Base-by-base conservation (phyloP, 2,797 vertebrate species). In the Melanotaenia trifasciata region DNA sequence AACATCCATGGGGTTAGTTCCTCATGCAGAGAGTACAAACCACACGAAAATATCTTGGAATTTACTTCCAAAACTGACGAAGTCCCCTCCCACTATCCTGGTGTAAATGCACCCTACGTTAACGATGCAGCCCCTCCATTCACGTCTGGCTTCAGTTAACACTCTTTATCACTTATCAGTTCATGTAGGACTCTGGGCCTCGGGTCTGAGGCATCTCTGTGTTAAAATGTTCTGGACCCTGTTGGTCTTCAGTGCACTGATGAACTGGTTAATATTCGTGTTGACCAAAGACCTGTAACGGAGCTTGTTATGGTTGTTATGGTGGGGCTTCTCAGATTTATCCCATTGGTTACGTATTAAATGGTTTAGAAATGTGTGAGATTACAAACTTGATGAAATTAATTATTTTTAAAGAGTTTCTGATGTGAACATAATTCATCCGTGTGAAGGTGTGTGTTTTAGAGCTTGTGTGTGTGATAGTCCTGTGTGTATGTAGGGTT, bases 241-340 rank as follows among this genome's bases (percentile, higher is more conserved):
- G 81, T 80, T 84, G 78, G 59, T 76, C 73, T 58, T 85, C 76
- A 87, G 82, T 77, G 86, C 76, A 64, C 73, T 69, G 79, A 89
- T 83, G 84, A 89, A 90, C 86, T 86, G 65, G 61, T 90, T 88
- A 87, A 83, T 87, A 85, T 86, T 88, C 85, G 57, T 65, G 76
- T 60, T 81, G 81, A 89, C 74, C 60, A 50, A 81, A 30, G 33
- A 33, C 24, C 62, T 68, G 14, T 3, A 43, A n/a, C 35, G 51
- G n/a, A 70, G 70, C 66, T 59, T 47, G 47, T 36, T 64, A 36
- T 6, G 43, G 20, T 32, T 53, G 22, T n/a, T 53, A 0, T 2
- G 3, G 11, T 7, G n/a, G n/a, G 18, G 16, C 20, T 26, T 26
- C 1, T 63, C 14, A 4, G 9, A 10, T 64, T 33, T 32, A 4